Base-by-base conservation (phyloP, 2,888 invertebrate species). In the Lasioglossum vierecki region DNA sequence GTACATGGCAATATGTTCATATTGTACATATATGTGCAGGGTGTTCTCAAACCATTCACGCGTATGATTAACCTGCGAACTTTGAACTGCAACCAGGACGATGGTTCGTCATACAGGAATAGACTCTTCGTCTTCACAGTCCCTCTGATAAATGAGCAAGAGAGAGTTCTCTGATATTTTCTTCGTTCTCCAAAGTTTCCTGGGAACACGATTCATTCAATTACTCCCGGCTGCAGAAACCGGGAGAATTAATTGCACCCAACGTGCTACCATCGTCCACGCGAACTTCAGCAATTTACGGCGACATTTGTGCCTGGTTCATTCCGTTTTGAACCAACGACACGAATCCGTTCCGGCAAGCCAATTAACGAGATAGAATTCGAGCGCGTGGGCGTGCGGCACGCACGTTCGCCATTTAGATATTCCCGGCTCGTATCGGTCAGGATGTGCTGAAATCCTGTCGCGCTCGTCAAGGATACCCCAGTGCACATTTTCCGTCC, bases 301-400 rank as follows among this genome's bases (percentile, higher is more conserved):
- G 22, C 30, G 75, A 63, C 26, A 18, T 30, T 44, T 39, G 53
- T 18, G 22, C 70, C 49, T 39, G 44, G 39, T 63, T 63, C 63
- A 63, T 76, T 76, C 57, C 44, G 70, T 83, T 63, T n/a, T 46
- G 73, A 74, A 76, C 30, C 49, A 66, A 39, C 39, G 39, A 68
- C 68, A 77, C 26, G 71, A 76, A 68, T 79, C 70, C 77, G 75
- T 73, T 88, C 77, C 66, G 72, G 75, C 76, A 75, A 68, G 68
- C 30, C 85, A 89, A 89, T 89, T 89, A 88, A 81, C 76, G 71
- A 82, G 85, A 83, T 85, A 85, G 84, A 89, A 83, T 88, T 84
- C 71, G 71, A 39, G 80, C 70, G 86, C 81, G 89, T 90, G 81
- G 90, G 89, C 76, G 88, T 66, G 76, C 80, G 86, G 86, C 80